A percentile compares a stretch with the other conserved stretches of the same genome.
These are phyloP conservation scores for Polypterus bichir DNA, from an alignment of 2,113 vertebrate species.

Conservation along the genomic window DNA sequence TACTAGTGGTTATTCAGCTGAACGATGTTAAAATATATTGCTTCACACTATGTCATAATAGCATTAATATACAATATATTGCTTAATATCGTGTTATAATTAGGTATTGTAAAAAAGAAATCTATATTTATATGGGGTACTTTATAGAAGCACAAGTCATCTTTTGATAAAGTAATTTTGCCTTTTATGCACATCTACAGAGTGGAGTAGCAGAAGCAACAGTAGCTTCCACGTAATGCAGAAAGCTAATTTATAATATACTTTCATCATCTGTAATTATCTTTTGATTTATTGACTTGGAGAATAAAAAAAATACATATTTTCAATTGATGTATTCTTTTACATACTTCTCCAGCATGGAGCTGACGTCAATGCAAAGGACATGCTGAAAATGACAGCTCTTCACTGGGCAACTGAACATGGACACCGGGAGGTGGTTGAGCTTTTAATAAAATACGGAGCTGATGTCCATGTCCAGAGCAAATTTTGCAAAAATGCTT, in stretches of 20 bases:
- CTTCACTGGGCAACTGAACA: constrained; percentile 77
- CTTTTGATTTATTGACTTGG: constrained; percentile 5
- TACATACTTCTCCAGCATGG: constrained; percentile 53
- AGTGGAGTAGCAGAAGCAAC: constrained; percentile 4
- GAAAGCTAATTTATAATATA: background rate
- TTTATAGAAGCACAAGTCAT: no score
- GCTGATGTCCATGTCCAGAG: constrained; percentile 75
- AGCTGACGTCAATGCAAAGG: constrained; percentile 74
- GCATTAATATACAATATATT: no score
- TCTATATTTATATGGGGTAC: no score
- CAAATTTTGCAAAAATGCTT: constrained; percentile 75
- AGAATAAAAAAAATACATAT: constrained; percentile 5
- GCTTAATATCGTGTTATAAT: no score
- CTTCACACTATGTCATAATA: no score
- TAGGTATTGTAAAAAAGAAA: no score
- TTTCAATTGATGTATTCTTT: constrained; percentile 6
- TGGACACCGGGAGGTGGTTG: constrained; percentile 67
- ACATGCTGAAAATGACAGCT: constrained; percentile 84
- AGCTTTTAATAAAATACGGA: constrained; percentile 72
- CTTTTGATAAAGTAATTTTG: constrained; percentile 5
- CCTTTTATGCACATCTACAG: background rate
- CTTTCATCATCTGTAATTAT: constrained; percentile 9
- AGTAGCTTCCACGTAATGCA: constrained; percentile 1
- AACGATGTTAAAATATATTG: no score
- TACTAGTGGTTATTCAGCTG: no score